These are phyloP conservation scores for Stramonita haemastoma DNA, from an alignment of 2,888 invertebrate species.

Conservation along the genomic window DNA sequence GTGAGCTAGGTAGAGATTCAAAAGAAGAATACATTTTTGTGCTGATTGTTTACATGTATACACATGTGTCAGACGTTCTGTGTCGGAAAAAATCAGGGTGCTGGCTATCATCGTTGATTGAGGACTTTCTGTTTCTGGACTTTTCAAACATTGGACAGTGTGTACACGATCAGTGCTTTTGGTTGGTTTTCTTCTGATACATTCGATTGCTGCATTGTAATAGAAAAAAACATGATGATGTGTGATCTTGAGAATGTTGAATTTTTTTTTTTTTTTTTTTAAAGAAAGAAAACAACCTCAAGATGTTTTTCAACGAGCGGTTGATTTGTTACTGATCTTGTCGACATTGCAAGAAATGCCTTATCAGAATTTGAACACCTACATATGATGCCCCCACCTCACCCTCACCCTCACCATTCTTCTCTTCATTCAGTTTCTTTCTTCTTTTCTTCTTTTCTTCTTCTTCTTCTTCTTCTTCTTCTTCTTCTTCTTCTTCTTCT, in stretches of 20 bases:
- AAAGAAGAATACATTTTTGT: too few species aligned
- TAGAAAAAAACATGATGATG: too few species aligned
- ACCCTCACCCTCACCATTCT: background rate
- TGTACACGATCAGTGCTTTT: too few species aligned
- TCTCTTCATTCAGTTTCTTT: background rate
- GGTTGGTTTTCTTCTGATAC: background rate
- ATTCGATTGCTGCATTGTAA: background rate
- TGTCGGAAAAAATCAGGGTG: too few species aligned
- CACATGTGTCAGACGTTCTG: too few species aligned
- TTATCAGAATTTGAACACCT: conserved; percentile 13
- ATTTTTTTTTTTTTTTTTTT: too few species aligned
- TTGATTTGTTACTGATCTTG: conserved; percentile 11
- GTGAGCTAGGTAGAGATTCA: background rate
- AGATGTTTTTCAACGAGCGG: conserved; percentile 16
- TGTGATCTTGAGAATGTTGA: conserved; percentile 13
- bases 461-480: background rate
- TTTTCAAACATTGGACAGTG: too few species aligned
- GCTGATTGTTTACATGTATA: too few species aligned
- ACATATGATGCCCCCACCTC: background rate
- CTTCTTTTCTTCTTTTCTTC: background rate
- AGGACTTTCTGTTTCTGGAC: too few species aligned
- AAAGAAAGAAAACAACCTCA: background rate
- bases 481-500: too few species aligned
- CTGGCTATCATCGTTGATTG: too few species aligned
- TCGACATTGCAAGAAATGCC: conserved; percentile 17